Evolutionary conservation across 37 sponge, comb jelly and placozoan genomes (phyloP).

Genomic region (Halisarca cf. caerulea): DNA sequence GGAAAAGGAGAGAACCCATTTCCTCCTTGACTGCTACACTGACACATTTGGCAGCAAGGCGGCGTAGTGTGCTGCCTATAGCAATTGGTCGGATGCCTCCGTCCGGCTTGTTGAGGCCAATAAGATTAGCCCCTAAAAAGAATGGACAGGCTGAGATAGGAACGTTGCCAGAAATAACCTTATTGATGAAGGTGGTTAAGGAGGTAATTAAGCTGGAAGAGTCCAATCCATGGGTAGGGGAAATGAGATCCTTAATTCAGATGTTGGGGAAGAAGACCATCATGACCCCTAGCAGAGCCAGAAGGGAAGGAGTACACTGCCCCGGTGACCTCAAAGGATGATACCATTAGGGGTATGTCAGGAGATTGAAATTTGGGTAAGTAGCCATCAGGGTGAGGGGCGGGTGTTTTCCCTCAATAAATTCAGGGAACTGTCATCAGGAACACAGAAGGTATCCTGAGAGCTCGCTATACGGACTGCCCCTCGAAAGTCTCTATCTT

Average conservation of each 20-base stretch:
- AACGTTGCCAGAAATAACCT: not conserved
- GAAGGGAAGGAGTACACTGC: not conserved
- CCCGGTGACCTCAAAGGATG: not conserved
- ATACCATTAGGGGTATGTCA: not conserved
- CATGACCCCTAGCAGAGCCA: not conserved
- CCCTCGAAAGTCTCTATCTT: slow-evolving; percentile 2
- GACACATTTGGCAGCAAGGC: not conserved
- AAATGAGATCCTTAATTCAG: not conserved
- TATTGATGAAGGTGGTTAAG: not conserved
- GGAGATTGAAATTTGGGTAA: not conserved
- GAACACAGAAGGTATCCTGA: not conserved
- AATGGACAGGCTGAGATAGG: not conserved
- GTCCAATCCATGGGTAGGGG: not conserved
- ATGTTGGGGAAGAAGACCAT: slow-evolving; percentile 7
- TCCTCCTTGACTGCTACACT: not conserved
- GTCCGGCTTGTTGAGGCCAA: not conserved
- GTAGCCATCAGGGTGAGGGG: not conserved
- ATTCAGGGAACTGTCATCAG: not conserved
- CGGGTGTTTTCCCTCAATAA: not conserved
- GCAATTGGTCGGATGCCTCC: slow-evolving; percentile 10
- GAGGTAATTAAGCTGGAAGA: not conserved
- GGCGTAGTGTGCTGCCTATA: not conserved
- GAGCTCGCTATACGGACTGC: slow-evolving; percentile 1
- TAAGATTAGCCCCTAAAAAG: not conserved
- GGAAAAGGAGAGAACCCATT: not conserved